Percentiles rank a stretch among this genome's conserved stretches.
These are phyloP conservation scores for Limonius californicus DNA, from an alignment of 1,140 invertebrate genomes.

Conservation along the genomic window DNA sequence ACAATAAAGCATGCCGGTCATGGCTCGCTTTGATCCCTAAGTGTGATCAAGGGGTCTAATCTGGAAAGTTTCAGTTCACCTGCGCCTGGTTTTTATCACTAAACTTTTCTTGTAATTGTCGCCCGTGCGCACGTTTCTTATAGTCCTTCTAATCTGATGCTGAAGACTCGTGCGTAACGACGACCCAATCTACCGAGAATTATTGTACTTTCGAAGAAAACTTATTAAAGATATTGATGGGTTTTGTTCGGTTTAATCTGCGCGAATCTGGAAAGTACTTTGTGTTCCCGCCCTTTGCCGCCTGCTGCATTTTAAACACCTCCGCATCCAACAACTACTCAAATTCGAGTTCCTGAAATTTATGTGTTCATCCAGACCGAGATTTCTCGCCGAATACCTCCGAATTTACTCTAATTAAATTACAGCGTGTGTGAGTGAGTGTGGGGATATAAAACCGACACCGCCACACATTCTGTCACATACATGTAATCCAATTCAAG, in stretches of 20 bases:
- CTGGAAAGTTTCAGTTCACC: slow-evolving; percentile 8
- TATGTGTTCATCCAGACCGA: no score
- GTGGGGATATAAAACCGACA: no score
- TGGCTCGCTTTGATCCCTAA: slow-evolving; percentile 9
- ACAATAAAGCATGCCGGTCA: slow-evolving; percentile 9
- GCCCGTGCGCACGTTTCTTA: neutral
- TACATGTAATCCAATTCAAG: no score
- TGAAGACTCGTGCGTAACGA: slow-evolving; percentile 1
- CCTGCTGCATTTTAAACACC: no score
- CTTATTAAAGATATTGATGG: slow-evolving; percentile 1
- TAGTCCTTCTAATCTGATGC: neutral
- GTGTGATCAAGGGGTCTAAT: slow-evolving; percentile 11
- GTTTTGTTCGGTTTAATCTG: neutral
- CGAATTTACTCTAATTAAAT: no score
- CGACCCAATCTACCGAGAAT: neutral
- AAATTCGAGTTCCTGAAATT: no score
- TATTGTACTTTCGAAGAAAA: neutral
- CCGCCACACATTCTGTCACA: no score
- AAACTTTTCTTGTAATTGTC: slow-evolving; percentile 1
- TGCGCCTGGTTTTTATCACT: slow-evolving; percentile 1
- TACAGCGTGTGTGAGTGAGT: no score
- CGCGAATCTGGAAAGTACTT: neutral
- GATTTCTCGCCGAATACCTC: no score
- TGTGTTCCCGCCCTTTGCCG: no score
- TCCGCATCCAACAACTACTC: no score